Base-by-base conservation (phyloP, 2,888 invertebrate genomes). In the Xestia xanthographa region DNA sequence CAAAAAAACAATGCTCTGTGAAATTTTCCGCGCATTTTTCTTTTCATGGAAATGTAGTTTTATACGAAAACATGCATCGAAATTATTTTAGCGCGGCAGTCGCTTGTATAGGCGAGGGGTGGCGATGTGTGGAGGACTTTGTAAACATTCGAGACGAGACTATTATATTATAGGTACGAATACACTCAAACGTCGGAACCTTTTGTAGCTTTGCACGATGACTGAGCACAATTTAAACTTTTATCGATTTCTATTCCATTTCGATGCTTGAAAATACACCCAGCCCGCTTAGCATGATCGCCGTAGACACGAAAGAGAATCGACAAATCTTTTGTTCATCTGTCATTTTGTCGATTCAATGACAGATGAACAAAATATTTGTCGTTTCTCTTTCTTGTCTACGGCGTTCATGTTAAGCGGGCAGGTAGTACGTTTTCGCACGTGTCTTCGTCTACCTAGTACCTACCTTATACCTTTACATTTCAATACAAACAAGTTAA, bases 61-160 rank as follows among this genome's bases (percentile, higher is more conserved):
- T 84, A 74, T 82, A 77, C 81, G 82, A 84, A 84, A 90, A 89
- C 84, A 89, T 87, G 88, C 87, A 90, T 91, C 81, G 80, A 79
- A 86, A 89, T 88, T 87, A 88, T 90, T 90, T 90, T 89, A 84
- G 88, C 84, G 84, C 84, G 84, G 84, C 81, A 80, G 87, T 88
- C 86, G 85, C 80, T 89, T 87, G 86, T 89, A 87, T 77, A 87
- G 84, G 78, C 80, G 80, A 86, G 85, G 86, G 88, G 88, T 85
- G 86, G 80, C 84, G 85, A 88, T 89, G 89, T 91, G 87, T 90
- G 89, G 87, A 92, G 89, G 90, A 93, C 91, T 93, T 92, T 87
- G 94, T 93, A 95, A 95, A 95, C 93, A 95, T 93, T 92, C 91
- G 91, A 92, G 92, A 89, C 91, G 92, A 87, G 88, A 88, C 84